phyloP scores from a whole-genome alignment of 2,888 invertebrate species.

The Cryptocephalus primarius region DNA sequence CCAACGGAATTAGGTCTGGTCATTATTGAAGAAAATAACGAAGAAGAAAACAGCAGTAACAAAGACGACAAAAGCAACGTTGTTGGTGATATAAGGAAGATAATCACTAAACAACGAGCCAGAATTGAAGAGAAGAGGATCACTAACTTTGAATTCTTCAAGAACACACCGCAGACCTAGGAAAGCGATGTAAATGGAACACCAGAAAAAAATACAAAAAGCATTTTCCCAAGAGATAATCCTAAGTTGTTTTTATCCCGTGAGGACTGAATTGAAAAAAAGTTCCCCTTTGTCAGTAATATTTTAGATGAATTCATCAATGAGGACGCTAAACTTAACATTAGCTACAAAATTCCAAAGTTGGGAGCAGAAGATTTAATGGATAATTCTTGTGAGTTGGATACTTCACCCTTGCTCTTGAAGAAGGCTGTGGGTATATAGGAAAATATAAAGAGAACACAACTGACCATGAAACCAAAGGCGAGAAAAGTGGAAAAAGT shows the following conservation, averaged over 20 bases:
- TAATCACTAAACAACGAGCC: conserved; percentile 14
- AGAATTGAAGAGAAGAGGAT: no score
- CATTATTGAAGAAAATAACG: conserved; percentile 9
- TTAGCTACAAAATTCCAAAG: conserved; percentile 35
- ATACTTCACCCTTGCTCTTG: conserved; percentile 8
- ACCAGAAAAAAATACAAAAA: not conserved
- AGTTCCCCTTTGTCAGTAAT: conserved; percentile 39
- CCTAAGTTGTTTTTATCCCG: conserved; percentile 7
- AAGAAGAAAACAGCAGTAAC: conserved; percentile 8
- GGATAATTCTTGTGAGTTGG: conserved; percentile 12
- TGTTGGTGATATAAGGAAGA: conserved; percentile 18
- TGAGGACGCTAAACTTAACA: conserved; percentile 37
- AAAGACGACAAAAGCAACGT: conserved; percentile 9
- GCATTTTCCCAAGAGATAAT: conserved; percentile 5
- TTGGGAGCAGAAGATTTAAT: conserved; percentile 26
- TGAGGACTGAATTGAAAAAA: conserved; percentile 8
- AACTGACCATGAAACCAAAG: conserved; percentile 31
- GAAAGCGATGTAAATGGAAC: not conserved
- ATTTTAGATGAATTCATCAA: conserved; percentile 41
- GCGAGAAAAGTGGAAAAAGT: conserved; percentile 23
- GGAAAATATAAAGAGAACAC: not conserved
- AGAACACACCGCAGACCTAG: not conserved
- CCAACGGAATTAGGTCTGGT: conserved; percentile 15
- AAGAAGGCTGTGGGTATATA: conserved; percentile 6
- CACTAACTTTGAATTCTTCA: no score